Conservation (phyloP, 2,888 invertebrate genomes). For the Drosophila subsilvestris region DNA sequence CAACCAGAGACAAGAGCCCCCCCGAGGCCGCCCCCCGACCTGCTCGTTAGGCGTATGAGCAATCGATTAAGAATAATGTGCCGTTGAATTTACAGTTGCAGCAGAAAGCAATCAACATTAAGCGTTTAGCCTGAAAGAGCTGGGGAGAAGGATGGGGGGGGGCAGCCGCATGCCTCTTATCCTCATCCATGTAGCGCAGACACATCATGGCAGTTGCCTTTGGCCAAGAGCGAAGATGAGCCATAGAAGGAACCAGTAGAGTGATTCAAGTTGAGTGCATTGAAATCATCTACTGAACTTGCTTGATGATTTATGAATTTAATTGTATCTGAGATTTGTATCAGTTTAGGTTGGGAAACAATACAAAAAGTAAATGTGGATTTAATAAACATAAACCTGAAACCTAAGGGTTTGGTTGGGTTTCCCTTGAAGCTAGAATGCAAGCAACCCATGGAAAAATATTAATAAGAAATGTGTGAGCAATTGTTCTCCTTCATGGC, state of each 20-base stretch:
- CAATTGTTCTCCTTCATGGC: neutral
- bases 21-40: constrained; percentile 30
- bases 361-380: too few species aligned
- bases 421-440: neutral
- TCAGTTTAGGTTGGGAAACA: too few species aligned
- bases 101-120: constrained; percentile 65
- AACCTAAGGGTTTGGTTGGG: too few species aligned
- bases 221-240: neutral
- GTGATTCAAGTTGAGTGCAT: neutral
- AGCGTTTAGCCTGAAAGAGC: constrained; percentile 60
- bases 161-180: constrained; percentile 47
- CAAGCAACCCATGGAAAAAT: neutral
- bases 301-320: neutral
- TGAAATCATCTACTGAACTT: neutral
- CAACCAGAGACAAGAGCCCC: constrained; percentile 35
- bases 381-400: too few species aligned
- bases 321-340: too few species aligned
- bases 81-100: constrained; percentile 70
- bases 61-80: constrained; percentile 74
- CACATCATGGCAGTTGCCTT: neutral
- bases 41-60: constrained; percentile 75
- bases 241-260: neutral
- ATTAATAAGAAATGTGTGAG: neutral
- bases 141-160: constrained; percentile 32
- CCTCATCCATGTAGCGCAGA: constrained; percentile 5